Base-by-base conservation (phyloP, 2,797 vertebrate genomes). In the Parauchenoglanis ngamensis region DNA sequence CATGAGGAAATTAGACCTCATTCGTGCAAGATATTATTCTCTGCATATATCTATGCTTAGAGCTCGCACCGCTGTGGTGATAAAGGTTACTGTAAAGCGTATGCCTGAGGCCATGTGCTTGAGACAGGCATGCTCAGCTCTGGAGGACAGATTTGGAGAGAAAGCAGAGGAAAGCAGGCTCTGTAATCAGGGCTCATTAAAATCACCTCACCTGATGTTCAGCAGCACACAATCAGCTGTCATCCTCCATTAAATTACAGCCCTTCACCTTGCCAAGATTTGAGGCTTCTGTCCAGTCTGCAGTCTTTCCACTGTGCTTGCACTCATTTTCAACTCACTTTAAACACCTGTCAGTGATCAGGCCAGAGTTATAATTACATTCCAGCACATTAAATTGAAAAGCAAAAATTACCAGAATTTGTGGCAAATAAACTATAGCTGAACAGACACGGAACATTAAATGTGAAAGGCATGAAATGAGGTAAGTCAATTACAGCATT, bases 111-210 rank as follows among this genome's bases (percentile, higher is more conserved):
- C 46, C 67, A 70, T 79, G 44, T 54, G 72, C 85, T 61, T 85
- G 28, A 65, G 79, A 83, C 3, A 21, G 75, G 76, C 85, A 84
- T 68, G 73, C 40, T 86, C 61, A 31, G n/a, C 56, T 49, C 49
- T 61, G 79, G 59, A 85, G 82, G 75, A 59, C 31, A 77, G 72
- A 68, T 65, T 56, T 83, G 63, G 70, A 77, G 31, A 44, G 84
- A 23, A 85, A 80, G 78, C n/a, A 70, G 40, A 87, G 78, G 85
- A 72, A 85, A 31, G 40, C 57, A 31, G 84, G 87, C n/a, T 83
- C 87, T 89, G 67, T 89, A 88, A 91, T 91, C 88, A 90, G 44
- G 83, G 70, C 82, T 90, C 83, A 87, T 91, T 90, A 90, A 88
- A 89, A 89, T 83, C 89, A 83, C 86, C 76, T 88, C 73, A 85